These are phyloP conservation scores for Lacerta viridis DNA, from an alignment of 2,797 vertebrate species.

Conservation along the genomic window DNA sequence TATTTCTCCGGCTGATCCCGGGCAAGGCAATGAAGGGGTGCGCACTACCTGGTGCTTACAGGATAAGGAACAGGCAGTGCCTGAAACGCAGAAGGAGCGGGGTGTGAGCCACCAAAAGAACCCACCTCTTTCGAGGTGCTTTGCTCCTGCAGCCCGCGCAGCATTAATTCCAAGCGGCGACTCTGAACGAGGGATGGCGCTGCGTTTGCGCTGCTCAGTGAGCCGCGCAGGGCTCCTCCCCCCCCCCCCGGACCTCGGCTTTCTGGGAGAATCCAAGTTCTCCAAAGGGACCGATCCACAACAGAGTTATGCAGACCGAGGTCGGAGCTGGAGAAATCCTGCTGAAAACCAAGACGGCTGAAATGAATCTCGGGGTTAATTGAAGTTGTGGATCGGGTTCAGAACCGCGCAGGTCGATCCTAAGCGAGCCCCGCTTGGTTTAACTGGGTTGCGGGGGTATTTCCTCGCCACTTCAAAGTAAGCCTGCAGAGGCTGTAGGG, in stretches of 20 bases:
- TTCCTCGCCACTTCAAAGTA: background rate
- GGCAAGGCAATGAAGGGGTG: background rate
- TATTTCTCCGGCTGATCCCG: too few relatives aligned
- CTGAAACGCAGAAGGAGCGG: background rate
- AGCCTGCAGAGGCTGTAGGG: background rate
- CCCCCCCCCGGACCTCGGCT: background rate
- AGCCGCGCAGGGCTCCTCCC: background rate
- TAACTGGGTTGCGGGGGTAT: background rate
- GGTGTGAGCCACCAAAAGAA: background rate
- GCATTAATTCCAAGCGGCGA: conserved; percentile 33
- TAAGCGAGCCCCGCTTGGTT: background rate
- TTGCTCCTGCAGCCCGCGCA: background rate
- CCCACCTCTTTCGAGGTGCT: background rate
- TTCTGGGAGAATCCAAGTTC: background rate
- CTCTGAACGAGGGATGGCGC: conserved; percentile 22
- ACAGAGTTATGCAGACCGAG: background rate
- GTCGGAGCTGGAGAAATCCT: background rate
- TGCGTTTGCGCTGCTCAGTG: background rate
- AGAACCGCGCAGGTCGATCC: background rate
- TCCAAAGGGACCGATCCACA: too few relatives aligned
- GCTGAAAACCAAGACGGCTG: too few relatives aligned
- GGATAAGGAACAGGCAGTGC: background rate
- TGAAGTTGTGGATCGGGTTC: background rate
- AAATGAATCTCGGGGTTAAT: background rate
- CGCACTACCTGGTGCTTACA: background rate